Evolutionary conservation across 2,888 invertebrate species (phyloP).

Genomic region (Andrena haemorrhoa): DNA sequence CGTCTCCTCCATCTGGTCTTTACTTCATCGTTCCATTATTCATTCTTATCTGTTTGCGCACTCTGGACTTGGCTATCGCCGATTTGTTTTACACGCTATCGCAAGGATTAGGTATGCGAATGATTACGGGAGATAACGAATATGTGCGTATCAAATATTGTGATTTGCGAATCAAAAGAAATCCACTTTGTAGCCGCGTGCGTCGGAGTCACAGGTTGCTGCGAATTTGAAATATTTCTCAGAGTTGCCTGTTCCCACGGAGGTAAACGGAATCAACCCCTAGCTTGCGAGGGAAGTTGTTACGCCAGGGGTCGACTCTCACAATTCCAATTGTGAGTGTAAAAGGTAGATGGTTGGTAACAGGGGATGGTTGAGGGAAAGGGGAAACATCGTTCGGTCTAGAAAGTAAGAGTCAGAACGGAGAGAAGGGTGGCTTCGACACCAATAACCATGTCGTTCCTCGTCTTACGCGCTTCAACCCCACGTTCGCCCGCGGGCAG

Average conservation of each 20-base stretch:
- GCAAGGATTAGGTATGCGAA: no score
- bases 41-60: no score
- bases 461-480: not conserved
- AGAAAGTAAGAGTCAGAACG: slow-evolving; percentile 30
- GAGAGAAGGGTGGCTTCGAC: slow-evolving; percentile 17
- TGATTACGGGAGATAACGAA: no score
- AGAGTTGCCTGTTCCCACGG: not conserved
- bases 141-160: no score
- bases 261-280: not conserved
- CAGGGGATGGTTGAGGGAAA: slow-evolving; percentile 17
- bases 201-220: no score
- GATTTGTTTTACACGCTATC: no score
- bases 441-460: slow-evolving; percentile 36
- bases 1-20: not conserved
- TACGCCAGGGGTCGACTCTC: not conserved
- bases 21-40: no score
- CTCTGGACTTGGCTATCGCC: no score
- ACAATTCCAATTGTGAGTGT: slow-evolving; percentile 1
- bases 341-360: slow-evolving; percentile 10
- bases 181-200: no score
- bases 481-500: not conserved
- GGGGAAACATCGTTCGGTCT: not conserved
- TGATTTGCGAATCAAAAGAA: no score
- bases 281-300: not conserved
- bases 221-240: not conserved